phyloP scores from a whole-genome alignment of 1,140 invertebrate genomes.

The Macrostomum lignano region DNA sequence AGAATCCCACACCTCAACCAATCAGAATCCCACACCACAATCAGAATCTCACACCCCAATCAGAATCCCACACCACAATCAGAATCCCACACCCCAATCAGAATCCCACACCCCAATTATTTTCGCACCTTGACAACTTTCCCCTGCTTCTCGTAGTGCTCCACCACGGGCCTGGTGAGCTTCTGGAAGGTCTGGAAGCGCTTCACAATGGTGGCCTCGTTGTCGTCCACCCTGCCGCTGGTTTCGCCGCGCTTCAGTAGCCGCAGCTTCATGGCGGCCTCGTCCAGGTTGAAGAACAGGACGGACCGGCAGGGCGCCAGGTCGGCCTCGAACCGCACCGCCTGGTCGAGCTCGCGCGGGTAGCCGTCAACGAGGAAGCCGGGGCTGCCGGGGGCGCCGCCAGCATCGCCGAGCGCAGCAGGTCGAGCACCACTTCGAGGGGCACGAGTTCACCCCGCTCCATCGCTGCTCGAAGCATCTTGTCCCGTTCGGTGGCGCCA shows the following conservation, averaged over 20 bases:
- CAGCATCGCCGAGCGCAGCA: slow-evolving; percentile 22
- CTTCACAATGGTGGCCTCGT: slow-evolving; percentile 76
- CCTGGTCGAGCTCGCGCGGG: slow-evolving; percentile 53
- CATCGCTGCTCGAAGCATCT: slow-evolving; percentile 37
- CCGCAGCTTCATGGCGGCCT: slow-evolving; percentile 51
- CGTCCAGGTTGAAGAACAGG: slow-evolving; percentile 50
- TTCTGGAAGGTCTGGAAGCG: slow-evolving; percentile 65
- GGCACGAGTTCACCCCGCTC: slow-evolving; percentile 51
- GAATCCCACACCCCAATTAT: no score
- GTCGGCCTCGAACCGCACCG: slow-evolving; percentile 49
- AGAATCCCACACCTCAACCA: no score
- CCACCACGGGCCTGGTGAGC: slow-evolving; percentile 59
- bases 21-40: no score
- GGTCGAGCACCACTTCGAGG: slow-evolving; percentile 25
- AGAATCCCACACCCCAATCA: no score
- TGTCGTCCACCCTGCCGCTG: slow-evolving; percentile 78
- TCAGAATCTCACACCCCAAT: no score
- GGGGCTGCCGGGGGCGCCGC: slow-evolving; percentile 4
- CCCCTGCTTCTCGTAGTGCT: slow-evolving; percentile 49
- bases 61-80: no score
- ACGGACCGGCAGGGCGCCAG: slow-evolving; percentile 48
- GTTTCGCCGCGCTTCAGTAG: slow-evolving; percentile 54
- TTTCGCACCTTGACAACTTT: slow-evolving; percentile 32
- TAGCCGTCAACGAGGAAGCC: slow-evolving; percentile 55
- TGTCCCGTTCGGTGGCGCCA: slow-evolving; percentile 20